phyloP scores from a whole-genome alignment of 2,797 vertebrate genomes.

The Phrynocephalus guinanensis region DNA sequence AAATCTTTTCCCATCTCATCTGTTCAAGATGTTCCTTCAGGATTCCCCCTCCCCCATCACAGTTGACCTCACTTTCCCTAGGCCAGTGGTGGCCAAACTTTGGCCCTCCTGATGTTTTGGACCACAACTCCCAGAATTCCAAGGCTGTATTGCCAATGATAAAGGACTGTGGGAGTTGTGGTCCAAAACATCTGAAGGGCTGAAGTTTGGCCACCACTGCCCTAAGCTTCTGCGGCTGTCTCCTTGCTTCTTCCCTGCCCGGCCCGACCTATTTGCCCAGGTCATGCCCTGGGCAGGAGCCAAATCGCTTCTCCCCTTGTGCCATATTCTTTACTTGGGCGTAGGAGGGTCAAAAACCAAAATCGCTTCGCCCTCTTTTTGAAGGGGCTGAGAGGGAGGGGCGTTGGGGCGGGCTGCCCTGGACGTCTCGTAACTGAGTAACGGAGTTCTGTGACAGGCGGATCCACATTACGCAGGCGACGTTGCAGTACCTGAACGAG shows the following conservation, averaged over 20 bases:
- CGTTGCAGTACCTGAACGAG: conserved; percentile 92
- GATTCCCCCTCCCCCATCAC: not conserved
- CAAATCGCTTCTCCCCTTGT: not conserved
- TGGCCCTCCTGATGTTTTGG: no score
- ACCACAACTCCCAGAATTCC: no score
- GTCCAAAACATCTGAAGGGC: no score
- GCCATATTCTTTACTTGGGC: not conserved
- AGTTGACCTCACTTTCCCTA: not conserved
- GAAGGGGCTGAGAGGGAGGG: not conserved
- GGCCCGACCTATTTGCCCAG: not conserved
- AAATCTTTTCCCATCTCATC: not conserved
- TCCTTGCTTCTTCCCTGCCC: not conserved
- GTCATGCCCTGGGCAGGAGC: not conserved
- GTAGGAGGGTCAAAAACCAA: not conserved
- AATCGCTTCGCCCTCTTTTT: no score
- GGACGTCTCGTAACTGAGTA: not conserved
- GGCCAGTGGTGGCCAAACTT: no score
- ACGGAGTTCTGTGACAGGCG: conserved; percentile 77
- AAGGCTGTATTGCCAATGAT: no score
- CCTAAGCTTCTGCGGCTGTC: not conserved
- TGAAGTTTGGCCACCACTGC: no score
- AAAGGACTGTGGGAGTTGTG: no score
- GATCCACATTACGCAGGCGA: conserved; percentile 95
- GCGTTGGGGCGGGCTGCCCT: not conserved
- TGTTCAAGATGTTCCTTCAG: not conserved